Evolutionary conservation across 2,888 invertebrate genomes (phyloP).

Genomic region (Alsophila aescularia): DNA sequence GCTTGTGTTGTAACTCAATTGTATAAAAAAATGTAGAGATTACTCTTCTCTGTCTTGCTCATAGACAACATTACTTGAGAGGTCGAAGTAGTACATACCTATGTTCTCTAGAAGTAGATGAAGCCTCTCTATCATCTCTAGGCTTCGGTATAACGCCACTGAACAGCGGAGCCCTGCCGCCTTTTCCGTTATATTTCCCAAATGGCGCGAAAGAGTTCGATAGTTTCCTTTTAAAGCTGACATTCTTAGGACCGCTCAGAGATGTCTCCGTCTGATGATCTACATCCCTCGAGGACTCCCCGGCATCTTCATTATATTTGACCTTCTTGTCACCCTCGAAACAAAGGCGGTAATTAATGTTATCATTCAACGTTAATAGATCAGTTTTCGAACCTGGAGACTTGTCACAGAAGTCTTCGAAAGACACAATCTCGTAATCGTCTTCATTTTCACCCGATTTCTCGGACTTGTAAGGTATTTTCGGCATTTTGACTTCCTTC

Average conservation of each 20-base stretch:
- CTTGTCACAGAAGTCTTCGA: conserved; percentile 86
- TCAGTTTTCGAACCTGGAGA: conserved; percentile 80
- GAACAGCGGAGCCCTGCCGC: conserved; percentile 59
- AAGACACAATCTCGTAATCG: conserved; percentile 83
- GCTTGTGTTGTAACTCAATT: too few species aligned
- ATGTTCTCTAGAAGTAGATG: conserved; percentile 60
- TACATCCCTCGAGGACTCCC: conserved; percentile 64
- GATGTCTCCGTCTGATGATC: conserved; percentile 73
- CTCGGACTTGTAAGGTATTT: conserved; percentile 76
- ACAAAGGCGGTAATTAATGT: conserved; percentile 79
- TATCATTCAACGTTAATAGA: conserved; percentile 81
- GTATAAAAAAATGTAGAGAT: too few species aligned
- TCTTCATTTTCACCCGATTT: conserved; percentile 70
- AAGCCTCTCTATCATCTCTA: conserved; percentile 59
- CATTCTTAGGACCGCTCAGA: conserved; percentile 65
- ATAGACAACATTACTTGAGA: too few species aligned
- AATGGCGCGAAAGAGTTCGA: conserved; percentile 71
- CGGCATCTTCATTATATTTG: conserved; percentile 58
- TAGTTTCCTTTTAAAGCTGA: conserved; percentile 60
- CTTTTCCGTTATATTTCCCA: conserved; percentile 61
- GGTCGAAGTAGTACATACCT: conserved; percentile 50
- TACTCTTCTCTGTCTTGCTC: too few species aligned
- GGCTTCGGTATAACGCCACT: conserved; percentile 70
- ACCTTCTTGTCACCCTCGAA: conserved; percentile 69
- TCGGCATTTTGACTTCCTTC: conserved; percentile 64